phyloP scores from a whole-genome alignment of 2,888 invertebrate genomes.

The Cylindroiulus punctatus region DNA sequence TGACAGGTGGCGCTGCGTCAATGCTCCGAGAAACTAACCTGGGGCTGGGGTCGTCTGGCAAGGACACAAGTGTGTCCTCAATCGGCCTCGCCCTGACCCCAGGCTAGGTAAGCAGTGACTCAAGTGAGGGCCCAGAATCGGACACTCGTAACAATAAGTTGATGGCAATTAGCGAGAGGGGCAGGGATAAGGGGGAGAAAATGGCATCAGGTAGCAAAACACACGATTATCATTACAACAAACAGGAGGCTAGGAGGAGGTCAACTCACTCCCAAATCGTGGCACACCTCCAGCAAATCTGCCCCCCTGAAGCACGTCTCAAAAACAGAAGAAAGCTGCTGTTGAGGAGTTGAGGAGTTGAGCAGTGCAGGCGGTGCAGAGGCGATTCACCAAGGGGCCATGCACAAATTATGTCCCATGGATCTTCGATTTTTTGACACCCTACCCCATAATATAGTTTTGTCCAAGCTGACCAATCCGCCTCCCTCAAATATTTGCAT shows the following conservation, averaged over 20 bases:
- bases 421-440: too few relatives aligned
- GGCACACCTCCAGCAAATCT: background rate
- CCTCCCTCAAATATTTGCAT: too few relatives aligned
- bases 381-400: too few relatives aligned
- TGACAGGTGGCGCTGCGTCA: constrained; percentile 32
- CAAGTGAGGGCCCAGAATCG: background rate
- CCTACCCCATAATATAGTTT: too few relatives aligned
- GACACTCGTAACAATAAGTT: constrained; percentile 24
- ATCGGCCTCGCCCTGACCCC: constrained; percentile 21
- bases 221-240: background rate
- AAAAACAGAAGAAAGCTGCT: too few relatives aligned
- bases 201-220: constrained; percentile 32
- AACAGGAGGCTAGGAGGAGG: constrained; percentile 15
- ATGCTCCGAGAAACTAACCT: background rate
- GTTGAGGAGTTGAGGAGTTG: too few relatives aligned
- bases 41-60: background rate
- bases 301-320: too few relatives aligned
- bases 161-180: background rate
- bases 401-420: too few relatives aligned
- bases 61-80: background rate
- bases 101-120: background rate
- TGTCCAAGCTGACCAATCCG: too few relatives aligned
- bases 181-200: background rate
- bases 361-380: too few relatives aligned
- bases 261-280: background rate